Base-by-base conservation (phyloP, 2,113 vertebrate species). In the Notiomystis cincta region DNA sequence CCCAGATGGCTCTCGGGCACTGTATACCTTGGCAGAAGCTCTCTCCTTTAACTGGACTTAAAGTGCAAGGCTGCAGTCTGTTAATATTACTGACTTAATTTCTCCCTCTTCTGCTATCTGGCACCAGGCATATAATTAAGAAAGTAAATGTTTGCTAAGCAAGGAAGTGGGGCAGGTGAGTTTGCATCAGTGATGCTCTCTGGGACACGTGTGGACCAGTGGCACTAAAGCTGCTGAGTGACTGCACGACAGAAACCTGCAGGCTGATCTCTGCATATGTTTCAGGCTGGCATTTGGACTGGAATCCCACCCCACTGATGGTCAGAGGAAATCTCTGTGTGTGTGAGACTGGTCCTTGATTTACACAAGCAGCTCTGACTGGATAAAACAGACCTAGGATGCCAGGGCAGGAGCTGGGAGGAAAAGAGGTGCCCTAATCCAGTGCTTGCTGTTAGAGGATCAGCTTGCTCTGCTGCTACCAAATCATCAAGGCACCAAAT, bases 51-150 rank as follows among this genome's bases (percentile, higher is more conserved):
- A 96, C 97, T 97, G 94, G 79, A 69, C 54, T 80, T 76, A 76
- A 83, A 97, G 82, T 71, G 91, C 87, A 98, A 96, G 94, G 92
- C 89, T 97, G 64, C 90, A 98, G 90, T 69, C 92, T 97, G 70
- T 92, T 96, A 97, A 97, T 97, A 96, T 95, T 82, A 73, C 64
- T 45, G 82, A 94, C 92, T 97, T 97, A 97, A 94, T 96, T 96
- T 97, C 70, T 84, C 42, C 89, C 66, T 38, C 53, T 92, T 76
- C 83, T 93, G 66, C 64, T 65, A 72, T 80, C 53, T 96, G 91
- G 75, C 77, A 84, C 64, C 69, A 48, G 61, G 66, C 42, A 50
- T 78, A 83, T 70, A 93, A 86, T 91, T 95, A 91, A 85, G 65
- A 73, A 33, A 81, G 35, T 88, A 95, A 93, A 94, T 88, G 96